A percentile compares a stretch with the other conserved stretches of the same genome.
Evolutionary conservation across 2,888 invertebrate species (phyloP).

Genomic region (Aspidapion aeneum): DNA sequence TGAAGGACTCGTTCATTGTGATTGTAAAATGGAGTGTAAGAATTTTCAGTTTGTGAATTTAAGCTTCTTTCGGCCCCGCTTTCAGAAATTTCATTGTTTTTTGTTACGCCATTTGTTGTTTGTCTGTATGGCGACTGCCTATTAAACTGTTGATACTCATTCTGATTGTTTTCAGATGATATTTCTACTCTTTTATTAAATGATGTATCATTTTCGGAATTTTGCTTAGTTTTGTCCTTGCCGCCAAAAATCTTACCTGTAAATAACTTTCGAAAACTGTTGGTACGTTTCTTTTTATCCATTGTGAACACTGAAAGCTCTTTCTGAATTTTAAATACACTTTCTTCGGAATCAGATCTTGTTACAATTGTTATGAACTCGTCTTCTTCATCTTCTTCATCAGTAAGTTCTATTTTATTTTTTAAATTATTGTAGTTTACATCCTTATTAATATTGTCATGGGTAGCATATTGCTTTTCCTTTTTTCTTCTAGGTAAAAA

Average conservation of each 20-base stretch:
- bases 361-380: conserved; percentile 31
- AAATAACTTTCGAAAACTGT: conserved; percentile 42
- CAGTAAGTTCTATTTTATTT: neutral
- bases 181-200: conserved; percentile 30
- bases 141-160: conserved; percentile 40
- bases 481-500: neutral
- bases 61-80: conserved; percentile 16
- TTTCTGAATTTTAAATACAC: conserved; percentile 38
- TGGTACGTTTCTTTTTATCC: conserved; percentile 44
- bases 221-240: conserved; percentile 47
- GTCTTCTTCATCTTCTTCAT: conserved; percentile 25
- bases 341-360: conserved; percentile 40
- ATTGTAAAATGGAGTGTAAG: conserved; percentile 40
- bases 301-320: conserved; percentile 41
- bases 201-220: conserved; percentile 39
- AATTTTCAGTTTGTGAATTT: conserved; percentile 25
- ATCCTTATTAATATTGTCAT: no score
- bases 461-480: conserved; percentile 20
- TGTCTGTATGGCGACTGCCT: conserved; percentile 37
- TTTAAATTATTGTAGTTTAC: conserved; percentile 35
- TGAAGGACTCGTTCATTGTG: conserved; percentile 38
- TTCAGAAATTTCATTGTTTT: conserved; percentile 17
- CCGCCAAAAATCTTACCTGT: conserved; percentile 40
- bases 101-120: conserved; percentile 27
- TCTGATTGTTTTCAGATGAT: conserved; percentile 40